Evolutionary conservation across 2,888 invertebrate species (phyloP).

Genomic region (Trichogramma evanescens): DNA sequence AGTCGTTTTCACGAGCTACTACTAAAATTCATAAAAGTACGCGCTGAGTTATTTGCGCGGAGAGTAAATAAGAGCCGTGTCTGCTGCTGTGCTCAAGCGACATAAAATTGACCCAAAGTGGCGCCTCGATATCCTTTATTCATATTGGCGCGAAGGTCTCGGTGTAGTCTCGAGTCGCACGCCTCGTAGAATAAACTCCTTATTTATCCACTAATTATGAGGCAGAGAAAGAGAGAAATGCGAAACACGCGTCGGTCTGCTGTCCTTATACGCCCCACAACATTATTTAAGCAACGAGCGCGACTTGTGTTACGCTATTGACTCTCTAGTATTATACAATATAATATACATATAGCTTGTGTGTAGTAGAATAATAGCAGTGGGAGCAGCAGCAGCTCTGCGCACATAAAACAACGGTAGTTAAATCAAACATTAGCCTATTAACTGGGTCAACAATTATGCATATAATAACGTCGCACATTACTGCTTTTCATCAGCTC

Average conservation of each 20-base stretch:
- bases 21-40: too few species aligned
- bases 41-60: too few species aligned
- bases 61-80: too few species aligned
- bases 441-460: slow-evolving; percentile 44
- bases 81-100: too few species aligned
- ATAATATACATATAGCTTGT: too few species aligned
- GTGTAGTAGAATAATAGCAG: neutral
- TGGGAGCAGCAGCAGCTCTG: neutral
- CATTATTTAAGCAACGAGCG: neutral
- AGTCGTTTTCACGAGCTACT: too few species aligned
- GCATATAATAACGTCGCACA: slow-evolving; percentile 22
- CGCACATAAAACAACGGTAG: slow-evolving; percentile 15
- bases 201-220: slow-evolving; percentile 13
- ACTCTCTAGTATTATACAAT: neutral
- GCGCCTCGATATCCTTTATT: neutral
- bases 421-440: slow-evolving; percentile 42
- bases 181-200: neutral
- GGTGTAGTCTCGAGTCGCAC: neutral
- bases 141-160: neutral
- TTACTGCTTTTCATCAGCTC: neutral
- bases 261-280: slow-evolving; percentile 2
- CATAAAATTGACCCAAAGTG: too few species aligned
- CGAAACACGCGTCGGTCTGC: neutral
- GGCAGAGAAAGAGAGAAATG: too few species aligned
- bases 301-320: slow-evolving; percentile 19